These are phyloP conservation scores for Enteromius unitaeniatus DNA, from an alignment of 2,797 vertebrate genomes.

Conservation along the genomic window DNA sequence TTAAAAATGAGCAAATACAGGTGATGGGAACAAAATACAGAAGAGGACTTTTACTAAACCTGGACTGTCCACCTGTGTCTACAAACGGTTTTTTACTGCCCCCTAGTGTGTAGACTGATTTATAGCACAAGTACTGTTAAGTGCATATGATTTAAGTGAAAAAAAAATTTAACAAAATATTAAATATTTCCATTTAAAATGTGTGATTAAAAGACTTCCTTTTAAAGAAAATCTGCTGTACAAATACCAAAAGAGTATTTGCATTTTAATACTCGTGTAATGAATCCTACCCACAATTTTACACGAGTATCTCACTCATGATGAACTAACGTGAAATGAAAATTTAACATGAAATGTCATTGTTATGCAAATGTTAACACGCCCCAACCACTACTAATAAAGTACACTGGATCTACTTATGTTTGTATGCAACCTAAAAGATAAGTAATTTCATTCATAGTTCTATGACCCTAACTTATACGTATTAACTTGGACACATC, in stretches of 20 bases:
- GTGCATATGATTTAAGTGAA: background rate
- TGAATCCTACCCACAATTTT: background rate
- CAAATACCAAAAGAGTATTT: background rate
- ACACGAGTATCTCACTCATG: background rate
- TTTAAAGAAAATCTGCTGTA: background rate
- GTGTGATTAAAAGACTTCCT: rapidly evolving
- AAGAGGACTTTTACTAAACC: too few relatives aligned
- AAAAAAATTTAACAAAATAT: too few relatives aligned
- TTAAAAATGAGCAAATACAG: too few relatives aligned
- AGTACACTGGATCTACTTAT: background rate
- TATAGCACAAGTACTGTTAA: background rate
- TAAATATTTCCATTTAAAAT: too few relatives aligned
- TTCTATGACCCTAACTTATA: background rate
- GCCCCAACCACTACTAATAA: too few relatives aligned
- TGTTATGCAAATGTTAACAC: background rate
- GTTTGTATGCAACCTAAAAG: background rate
- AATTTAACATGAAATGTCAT: background rate
- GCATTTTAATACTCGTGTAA: rapidly evolving
- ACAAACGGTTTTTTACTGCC: background rate
- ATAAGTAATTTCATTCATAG: background rate
- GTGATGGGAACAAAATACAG: too few relatives aligned
- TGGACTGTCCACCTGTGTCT: too few relatives aligned
- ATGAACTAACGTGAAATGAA: background rate
- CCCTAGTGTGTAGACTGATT: background rate
- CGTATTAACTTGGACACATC: too few relatives aligned